Conservation (phyloP, 2,888 invertebrate species). For the Adela reaumurella region DNA sequence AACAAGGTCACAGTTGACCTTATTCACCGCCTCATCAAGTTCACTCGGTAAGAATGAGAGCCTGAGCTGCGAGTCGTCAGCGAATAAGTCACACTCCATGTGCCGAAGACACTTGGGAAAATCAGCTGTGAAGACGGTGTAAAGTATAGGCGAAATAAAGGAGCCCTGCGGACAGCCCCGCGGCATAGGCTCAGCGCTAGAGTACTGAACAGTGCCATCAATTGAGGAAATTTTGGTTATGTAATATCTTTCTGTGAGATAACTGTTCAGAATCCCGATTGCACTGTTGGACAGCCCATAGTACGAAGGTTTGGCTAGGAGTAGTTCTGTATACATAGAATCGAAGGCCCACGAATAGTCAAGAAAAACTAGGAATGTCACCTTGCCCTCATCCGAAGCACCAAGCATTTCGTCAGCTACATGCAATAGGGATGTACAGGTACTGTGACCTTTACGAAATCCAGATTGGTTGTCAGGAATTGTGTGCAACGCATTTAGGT, state of each 20-base stretch:
- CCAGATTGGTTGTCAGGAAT: constrained; percentile 1
- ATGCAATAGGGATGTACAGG: constrained; percentile 8
- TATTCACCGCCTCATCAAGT: not conserved
- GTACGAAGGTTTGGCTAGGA: constrained; percentile 7
- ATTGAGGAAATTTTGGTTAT: not conserved
- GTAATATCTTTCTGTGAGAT: not conserved
- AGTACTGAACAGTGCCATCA: not conserved
- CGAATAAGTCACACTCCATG: not conserved
- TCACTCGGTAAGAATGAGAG: not conserved
- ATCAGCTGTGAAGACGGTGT: not conserved
- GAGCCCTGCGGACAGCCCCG: not conserved
- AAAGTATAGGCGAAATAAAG: not conserved
- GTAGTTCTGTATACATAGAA: constrained; percentile 2
- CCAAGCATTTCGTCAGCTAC: constrained; percentile 9
- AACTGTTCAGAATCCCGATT: not conserved
- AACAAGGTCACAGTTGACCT: not conserved
- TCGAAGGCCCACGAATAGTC: constrained; percentile 10
- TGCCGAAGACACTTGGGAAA: not conserved
- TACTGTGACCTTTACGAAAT: constrained; percentile 1
- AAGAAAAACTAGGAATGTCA: constrained; percentile 8
- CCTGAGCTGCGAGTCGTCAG: not conserved
- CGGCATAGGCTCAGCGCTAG: not conserved
- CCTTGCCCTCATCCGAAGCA: constrained; percentile 8
- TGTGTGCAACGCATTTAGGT: not conserved
- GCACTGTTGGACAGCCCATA: constrained; percentile 7